A percentile compares a stretch with the other conserved stretches of the same genome.
These are phyloP conservation scores for Syritta pipiens DNA, from an alignment of 2,888 invertebrate species.

Conservation along the genomic window DNA sequence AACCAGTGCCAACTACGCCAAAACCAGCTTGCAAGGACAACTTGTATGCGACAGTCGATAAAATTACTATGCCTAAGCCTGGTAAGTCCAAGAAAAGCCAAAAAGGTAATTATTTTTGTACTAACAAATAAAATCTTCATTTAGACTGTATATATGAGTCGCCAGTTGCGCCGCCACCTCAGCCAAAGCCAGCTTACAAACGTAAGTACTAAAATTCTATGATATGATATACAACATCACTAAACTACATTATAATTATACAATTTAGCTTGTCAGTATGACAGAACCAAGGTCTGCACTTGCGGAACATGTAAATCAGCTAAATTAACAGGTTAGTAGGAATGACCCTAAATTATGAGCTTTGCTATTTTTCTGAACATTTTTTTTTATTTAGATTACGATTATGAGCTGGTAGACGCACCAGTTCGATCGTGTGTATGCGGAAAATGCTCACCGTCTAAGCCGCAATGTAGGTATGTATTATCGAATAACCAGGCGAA, in stretches of 20 bases:
- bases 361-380: background rate
- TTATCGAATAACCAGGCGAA: constrained; percentile 34
- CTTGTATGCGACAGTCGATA: constrained; percentile 74
- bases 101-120: too few species aligned
- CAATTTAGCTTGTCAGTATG: constrained; percentile 15
- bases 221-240: background rate
- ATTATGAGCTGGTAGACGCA: background rate
- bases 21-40: constrained; percentile 67
- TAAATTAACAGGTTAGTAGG: background rate
- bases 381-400: background rate
- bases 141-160: too few species aligned
- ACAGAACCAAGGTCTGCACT: constrained; percentile 16
- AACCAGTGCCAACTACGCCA: constrained; percentile 72
- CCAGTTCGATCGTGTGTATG: constrained; percentile 72
- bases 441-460: constrained; percentile 70
- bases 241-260: too few species aligned
- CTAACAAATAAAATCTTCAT: too few species aligned
- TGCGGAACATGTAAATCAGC: background rate
- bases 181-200: background rate
- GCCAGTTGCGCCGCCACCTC: too few species aligned
- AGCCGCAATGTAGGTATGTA: constrained; percentile 75
- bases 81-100: constrained; percentile 72
- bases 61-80: constrained; percentile 72
- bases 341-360: background rate
- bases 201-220: background rate